Evolutionary conservation across 2,797 vertebrate species (phyloP).

Genomic region (Sebastes cheni): DNA sequence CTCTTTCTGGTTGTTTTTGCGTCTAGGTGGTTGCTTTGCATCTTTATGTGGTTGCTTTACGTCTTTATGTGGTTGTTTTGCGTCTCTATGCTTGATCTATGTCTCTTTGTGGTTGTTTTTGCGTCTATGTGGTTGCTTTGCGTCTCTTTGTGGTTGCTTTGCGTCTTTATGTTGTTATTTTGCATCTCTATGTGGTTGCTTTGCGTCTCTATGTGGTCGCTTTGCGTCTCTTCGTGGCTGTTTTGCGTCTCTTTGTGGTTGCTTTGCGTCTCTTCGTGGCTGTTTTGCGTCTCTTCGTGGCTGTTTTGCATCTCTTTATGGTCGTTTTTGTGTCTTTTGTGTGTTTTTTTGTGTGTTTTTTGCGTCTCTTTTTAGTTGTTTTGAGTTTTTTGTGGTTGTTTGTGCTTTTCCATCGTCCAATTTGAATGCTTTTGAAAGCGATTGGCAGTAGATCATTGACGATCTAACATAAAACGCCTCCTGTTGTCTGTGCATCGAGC

Average conservation of each 20-base stretch:
- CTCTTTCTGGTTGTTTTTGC: too few relatives aligned
- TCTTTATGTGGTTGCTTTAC: too few relatives aligned
- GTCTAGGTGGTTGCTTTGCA: too few relatives aligned
- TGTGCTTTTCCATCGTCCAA: not conserved
- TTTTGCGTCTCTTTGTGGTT: too few relatives aligned
- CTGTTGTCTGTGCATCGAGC: not conserved
- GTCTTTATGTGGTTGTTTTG: not conserved
- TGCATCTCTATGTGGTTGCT: too few relatives aligned
- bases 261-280: not conserved
- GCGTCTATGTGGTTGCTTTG: too few relatives aligned
- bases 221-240: too few relatives aligned
- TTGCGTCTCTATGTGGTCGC: too few relatives aligned
- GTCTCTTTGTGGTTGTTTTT: too few relatives aligned
- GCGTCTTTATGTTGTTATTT: too few relatives aligned
- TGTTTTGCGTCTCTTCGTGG: not conserved
- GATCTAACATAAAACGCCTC: not conserved
- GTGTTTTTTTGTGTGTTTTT: not conserved
- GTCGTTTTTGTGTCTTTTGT: not conserved
- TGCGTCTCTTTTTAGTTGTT: not conserved
- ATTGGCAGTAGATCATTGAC: not conserved
- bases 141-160: too few relatives aligned
- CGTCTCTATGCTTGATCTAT: not conserved
- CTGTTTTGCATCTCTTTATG: not conserved
- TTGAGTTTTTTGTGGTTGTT: not conserved
- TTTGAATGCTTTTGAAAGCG: not conserved